These are phyloP conservation scores for Lerista edwardsae DNA, from an alignment of 2,797 vertebrate genomes.

Conservation along the genomic window DNA sequence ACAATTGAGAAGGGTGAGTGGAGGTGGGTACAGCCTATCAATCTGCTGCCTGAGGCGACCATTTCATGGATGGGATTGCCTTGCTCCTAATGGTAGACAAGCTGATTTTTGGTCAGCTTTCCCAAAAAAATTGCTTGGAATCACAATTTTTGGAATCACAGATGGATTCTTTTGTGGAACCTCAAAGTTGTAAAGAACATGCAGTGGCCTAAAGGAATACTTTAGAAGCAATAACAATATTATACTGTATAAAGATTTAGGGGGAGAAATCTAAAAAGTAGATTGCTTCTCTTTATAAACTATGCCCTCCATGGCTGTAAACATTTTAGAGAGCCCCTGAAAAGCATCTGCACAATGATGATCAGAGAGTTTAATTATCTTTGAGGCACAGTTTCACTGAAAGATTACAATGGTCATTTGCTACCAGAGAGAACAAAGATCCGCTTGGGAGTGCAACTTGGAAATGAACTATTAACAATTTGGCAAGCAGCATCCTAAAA, in stretches of 20 bases:
- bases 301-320: slow-evolving; percentile 21
- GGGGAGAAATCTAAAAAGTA: not conserved
- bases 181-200: not conserved
- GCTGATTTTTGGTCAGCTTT: not conserved
- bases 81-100: not conserved
- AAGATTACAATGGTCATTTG: slow-evolving; percentile 37
- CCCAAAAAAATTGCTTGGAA: no score
- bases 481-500: not conserved
- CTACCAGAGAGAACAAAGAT: not conserved
- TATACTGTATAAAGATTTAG: not conserved
- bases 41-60: no score
- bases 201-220: not conserved
- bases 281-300: not conserved
- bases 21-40: no score
- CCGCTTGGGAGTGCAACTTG: not conserved
- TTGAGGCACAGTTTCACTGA: slow-evolving; percentile 27
- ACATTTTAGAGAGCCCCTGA: slow-evolving; percentile 28
- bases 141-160: not conserved
- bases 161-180: not conserved
- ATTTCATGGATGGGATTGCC: no score
- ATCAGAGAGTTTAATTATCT: slow-evolving; percentile 26
- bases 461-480: slow-evolving; percentile 31
- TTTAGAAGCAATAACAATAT: not conserved
- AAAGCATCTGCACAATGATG: slow-evolving; percentile 18
- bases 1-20: no score